Percentiles rank a stretch among this genome's conserved stretches.
phyloP scores from a whole-genome alignment of 2,113 vertebrate species.

The Shinisaurus crocodilurus region DNA sequence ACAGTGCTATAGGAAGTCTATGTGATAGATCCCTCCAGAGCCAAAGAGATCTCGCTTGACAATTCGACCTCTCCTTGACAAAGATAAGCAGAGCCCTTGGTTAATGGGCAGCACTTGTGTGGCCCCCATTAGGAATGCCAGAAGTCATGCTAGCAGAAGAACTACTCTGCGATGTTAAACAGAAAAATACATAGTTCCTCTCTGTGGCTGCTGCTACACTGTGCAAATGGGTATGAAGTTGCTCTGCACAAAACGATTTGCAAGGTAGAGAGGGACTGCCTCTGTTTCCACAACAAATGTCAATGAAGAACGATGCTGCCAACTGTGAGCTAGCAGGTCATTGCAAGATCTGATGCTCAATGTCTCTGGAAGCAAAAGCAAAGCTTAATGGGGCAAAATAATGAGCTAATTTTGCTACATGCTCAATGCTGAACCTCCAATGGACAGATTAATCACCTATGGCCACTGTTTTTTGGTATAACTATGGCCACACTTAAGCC shows the following conservation, averaged over 20 bases:
- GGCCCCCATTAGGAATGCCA: not conserved
- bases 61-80: not conserved
- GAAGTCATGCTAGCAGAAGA: constrained; percentile 5
- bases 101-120: not conserved
- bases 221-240: not conserved
- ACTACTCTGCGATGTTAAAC: not conserved
- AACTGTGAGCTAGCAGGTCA: not conserved
- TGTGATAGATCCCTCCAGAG: not conserved
- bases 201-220: not conserved
- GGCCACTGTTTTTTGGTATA: constrained; percentile 42
- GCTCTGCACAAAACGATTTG: not conserved
- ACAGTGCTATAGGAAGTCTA: not conserved
- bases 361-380: constrained; percentile 16
- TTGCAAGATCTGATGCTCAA: not conserved
- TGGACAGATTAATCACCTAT: not conserved
- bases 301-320: not conserved
- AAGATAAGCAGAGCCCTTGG: not conserved
- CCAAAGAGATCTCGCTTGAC: not conserved
- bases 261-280: not conserved
- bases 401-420: not conserved
- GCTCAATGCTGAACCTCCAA: not conserved
- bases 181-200: not conserved
- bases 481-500: constrained; percentile 49
- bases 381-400: not conserved
- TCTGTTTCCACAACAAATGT: not conserved